Base-by-base conservation (phyloP, 2,113 vertebrate genomes). In the Neotoma lepida region DNA sequence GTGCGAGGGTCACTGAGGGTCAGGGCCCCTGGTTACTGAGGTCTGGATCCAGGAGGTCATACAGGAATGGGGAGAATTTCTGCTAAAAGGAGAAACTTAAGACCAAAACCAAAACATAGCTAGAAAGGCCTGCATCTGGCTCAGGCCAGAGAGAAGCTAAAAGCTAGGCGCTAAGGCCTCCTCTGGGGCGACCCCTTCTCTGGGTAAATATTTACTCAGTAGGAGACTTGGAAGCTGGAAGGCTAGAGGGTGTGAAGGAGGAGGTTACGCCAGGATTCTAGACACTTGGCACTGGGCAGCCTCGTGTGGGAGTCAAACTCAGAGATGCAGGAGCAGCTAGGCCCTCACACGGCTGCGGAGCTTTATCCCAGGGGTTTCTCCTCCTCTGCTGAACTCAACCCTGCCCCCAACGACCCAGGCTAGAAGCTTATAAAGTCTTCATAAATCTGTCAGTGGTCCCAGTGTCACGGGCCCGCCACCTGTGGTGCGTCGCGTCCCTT, bases 191-290 rank as follows among this genome's bases (percentile, higher is more conserved):
- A 96, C 93, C 90, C 35, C 58, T 93, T 92, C 95, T 87, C 86
- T 92, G 92, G 94, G 82, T 97, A 97, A 97, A 97, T 97, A 97
- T 97, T 97, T 97, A 97, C 92, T 91, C 92, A 89, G 92, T 80
- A 89, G 86, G 86, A 90, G 82, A 89, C 93, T 96, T 96, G 93
- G 88, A 96, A 97, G 89, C 86, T 88, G 64, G 88, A 39, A 6
- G 68, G 39, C 44, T 10, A 56, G 81, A 95, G 85, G 66, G 44
- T 92, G 95, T 90, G 81, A 90, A 96, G 81, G 88, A 93, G 77
- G 68, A 87, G 85, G 66, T 76, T 71, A 33, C 80, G 8, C 35
- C 0, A 18, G 89, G 70, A 86, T 77, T 44, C 88, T 35, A 18
- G 49, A 28, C 30, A 41, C 77, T 88, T 2, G 1, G 39, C 86